A percentile compares a stretch with the other conserved stretches of the same genome.
Conservation (phyloP, 2,888 invertebrate genomes). For the Pammene aurita region DNA sequence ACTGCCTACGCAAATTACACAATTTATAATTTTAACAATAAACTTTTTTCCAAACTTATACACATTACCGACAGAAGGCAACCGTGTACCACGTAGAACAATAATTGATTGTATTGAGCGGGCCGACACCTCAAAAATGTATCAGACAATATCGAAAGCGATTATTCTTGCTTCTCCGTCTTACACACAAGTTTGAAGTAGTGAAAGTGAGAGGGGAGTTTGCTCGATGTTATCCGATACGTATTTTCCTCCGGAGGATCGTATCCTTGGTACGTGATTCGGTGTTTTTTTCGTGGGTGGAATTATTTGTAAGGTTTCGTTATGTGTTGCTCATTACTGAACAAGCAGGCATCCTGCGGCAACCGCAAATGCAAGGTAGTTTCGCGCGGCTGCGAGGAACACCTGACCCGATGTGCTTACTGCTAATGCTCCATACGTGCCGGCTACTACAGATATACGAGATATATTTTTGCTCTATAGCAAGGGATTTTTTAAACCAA, state of each 20-base stretch:
- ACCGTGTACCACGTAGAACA: slow-evolving; percentile 74
- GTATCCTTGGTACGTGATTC: slow-evolving; percentile 75
- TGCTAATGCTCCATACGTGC: slow-evolving; percentile 69
- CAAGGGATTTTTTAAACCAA: slow-evolving; percentile 1
- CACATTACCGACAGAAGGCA: slow-evolving; percentile 74
- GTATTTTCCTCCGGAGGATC: slow-evolving; percentile 81
- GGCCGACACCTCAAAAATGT: slow-evolving; percentile 76
- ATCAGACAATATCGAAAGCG: slow-evolving; percentile 60
- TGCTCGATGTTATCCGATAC: slow-evolving; percentile 76
- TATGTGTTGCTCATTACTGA: slow-evolving; percentile 82
- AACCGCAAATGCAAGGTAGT: slow-evolving; percentile 80
- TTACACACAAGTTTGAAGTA: slow-evolving; percentile 41
- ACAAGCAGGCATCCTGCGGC: slow-evolving; percentile 80
- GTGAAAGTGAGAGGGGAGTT: slow-evolving; percentile 59
- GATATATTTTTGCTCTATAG: slow-evolving; percentile 15
- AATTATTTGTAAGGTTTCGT: slow-evolving; percentile 83
- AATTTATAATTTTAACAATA: slow-evolving; percentile 67
- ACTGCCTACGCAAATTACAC: slow-evolving; percentile 52
- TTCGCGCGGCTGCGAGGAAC: slow-evolving; percentile 54
- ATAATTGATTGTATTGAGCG: slow-evolving; percentile 81
- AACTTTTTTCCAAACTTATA: slow-evolving; percentile 65
- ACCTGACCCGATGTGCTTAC: slow-evolving; percentile 62
- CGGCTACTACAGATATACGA: slow-evolving; percentile 20
- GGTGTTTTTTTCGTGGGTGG: slow-evolving; percentile 81
- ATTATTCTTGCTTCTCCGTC: slow-evolving; percentile 68